These are phyloP conservation scores for Otolemur crassicaudatus DNA, from an alignment of 2,797 vertebrate genomes.

Conservation along the genomic window DNA sequence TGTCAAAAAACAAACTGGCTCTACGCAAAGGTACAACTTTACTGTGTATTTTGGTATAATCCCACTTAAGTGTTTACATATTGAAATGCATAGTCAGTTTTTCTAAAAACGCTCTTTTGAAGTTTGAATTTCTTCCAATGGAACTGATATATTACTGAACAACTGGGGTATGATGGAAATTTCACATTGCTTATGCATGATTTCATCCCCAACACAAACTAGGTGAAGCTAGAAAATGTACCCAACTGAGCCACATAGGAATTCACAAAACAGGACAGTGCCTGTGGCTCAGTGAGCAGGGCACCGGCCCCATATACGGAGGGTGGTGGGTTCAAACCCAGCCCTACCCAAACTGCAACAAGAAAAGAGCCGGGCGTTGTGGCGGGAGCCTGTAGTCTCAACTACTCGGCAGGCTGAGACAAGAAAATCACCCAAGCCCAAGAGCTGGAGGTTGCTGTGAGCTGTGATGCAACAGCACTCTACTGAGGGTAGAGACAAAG, in stretches of 20 bases:
- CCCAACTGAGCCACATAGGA: not conserved
- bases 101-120: not conserved
- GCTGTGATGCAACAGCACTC: too few relatives aligned
- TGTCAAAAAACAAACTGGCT: not conserved
- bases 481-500: too few relatives aligned
- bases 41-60: not conserved
- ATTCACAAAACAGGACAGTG: not conserved
- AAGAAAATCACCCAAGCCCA: too few relatives aligned
- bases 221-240: not conserved
- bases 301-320: too few relatives aligned
- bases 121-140: not conserved
- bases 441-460: too few relatives aligned
- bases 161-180: not conserved
- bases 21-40: not conserved
- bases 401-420: too few relatives aligned
- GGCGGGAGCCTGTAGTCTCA: too few relatives aligned
- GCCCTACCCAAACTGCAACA: too few relatives aligned
- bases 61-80: not conserved
- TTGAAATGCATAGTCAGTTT: not conserved
- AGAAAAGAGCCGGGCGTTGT: too few relatives aligned
- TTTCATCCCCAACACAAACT: not conserved
- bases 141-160: not conserved
- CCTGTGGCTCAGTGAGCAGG: too few relatives aligned
- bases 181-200: not conserved
- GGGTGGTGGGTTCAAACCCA: too few relatives aligned